Evolutionary conservation across 2,888 invertebrate species (phyloP).

Genomic region (Tridacna gigas): DNA sequence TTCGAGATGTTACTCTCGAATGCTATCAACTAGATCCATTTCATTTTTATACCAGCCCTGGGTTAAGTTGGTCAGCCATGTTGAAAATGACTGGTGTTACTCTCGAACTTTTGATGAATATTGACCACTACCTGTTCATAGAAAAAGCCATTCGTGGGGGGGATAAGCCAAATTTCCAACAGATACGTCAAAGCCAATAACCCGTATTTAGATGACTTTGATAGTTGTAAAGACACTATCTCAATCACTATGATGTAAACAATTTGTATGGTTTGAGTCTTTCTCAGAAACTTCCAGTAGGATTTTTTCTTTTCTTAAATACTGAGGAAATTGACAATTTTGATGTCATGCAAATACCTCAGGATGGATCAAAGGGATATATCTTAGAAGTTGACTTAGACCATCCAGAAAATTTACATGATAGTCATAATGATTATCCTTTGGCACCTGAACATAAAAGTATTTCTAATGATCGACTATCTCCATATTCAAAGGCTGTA

Average conservation of each 20-base stretch:
- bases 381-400: conserved; percentile 85
- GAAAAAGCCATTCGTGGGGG: conserved; percentile 57
- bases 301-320: conserved; percentile 69
- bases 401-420: conserved; percentile 83
- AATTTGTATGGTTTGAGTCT: conserved; percentile 64
- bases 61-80: conserved; percentile 65
- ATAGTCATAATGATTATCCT: conserved; percentile 80
- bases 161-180: conserved; percentile 33
- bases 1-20: conserved; percentile 34
- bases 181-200: conserved; percentile 54
- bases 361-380: conserved; percentile 70
- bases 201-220: conserved; percentile 33
- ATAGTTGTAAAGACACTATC: neutral
- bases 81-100: conserved; percentile 46
- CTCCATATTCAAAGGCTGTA: conserved; percentile 42
- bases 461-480: conserved; percentile 42
- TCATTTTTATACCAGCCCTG: conserved; percentile 75
- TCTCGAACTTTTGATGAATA: conserved; percentile 51
- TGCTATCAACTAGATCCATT: conserved; percentile 74
- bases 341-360: conserved; percentile 26
- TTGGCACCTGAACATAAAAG: conserved; percentile 70
- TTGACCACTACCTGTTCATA: conserved; percentile 53
- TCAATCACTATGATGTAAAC: conserved; percentile 26
- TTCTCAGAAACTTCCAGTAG: conserved; percentile 71
- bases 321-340: conserved; percentile 44